phyloP scores from a whole-genome alignment of 2,888 invertebrate genomes.

The Lysandra coridon region DNA sequence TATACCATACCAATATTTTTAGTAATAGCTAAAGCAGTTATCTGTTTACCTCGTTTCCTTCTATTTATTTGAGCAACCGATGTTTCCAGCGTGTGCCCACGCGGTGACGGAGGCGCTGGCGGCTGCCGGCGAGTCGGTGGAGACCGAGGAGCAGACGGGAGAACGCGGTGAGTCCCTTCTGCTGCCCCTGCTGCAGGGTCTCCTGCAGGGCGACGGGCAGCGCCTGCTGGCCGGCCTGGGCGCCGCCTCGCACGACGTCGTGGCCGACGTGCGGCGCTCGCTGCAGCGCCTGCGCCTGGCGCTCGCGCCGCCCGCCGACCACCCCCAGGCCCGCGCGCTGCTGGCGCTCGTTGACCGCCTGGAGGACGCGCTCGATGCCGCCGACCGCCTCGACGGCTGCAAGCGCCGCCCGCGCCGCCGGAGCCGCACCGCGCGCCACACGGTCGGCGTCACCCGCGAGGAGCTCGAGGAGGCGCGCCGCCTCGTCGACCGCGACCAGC shows the following conservation, averaged over 20 bases:
- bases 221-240: constrained; percentile 68
- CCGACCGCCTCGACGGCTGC: constrained; percentile 66
- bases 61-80: not conserved
- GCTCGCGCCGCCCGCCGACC: constrained; percentile 78
- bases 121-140: constrained; percentile 59
- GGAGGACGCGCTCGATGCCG: constrained; percentile 78
- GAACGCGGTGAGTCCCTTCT: constrained; percentile 88
- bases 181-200: constrained; percentile 84
- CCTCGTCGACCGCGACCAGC: constrained; percentile 81
- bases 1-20: not conserved
- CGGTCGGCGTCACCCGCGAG: constrained; percentile 90
- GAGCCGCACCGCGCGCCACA: constrained; percentile 86
- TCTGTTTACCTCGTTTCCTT: not conserved
- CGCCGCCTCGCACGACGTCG: constrained; percentile 81
- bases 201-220: constrained; percentile 78
- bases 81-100: constrained; percentile 65
- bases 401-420: constrained; percentile 76
- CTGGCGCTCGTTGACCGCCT: constrained; percentile 85
- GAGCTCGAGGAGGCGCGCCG: constrained; percentile 89
- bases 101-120: constrained; percentile 72
- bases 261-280: constrained; percentile 89
- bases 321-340: constrained; percentile 81
- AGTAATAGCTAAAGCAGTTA: not conserved
- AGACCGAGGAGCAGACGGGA: constrained; percentile 48
- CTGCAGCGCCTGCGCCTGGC: constrained; percentile 87